These are phyloP conservation scores for Oenanthe oenanthe DNA, from an alignment of 2,113 vertebrate species.

Conservation along the genomic window DNA sequence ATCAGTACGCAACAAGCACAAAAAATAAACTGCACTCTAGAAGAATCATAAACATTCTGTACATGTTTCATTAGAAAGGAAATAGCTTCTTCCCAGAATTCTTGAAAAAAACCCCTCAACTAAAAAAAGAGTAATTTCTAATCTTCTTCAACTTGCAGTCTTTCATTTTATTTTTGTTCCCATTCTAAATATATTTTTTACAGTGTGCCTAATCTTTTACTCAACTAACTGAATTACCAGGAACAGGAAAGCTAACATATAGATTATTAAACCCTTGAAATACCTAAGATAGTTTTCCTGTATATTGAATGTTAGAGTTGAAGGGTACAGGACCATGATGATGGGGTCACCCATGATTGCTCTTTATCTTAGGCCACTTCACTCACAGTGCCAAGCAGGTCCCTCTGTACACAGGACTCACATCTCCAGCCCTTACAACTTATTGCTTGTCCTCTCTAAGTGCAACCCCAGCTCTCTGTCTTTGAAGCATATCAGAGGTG, in stretches of 20 bases:
- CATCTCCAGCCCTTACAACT: neutral
- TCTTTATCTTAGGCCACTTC: neutral
- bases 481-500: neutral
- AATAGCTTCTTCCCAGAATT: neutral
- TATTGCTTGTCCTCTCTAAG: neutral
- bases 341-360: fast-evolving
- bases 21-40: neutral
- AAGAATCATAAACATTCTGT: neutral
- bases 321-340: neutral
- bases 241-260: neutral
- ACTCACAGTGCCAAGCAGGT: neutral
- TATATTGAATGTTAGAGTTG: neutral
- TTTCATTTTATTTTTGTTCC: neutral
- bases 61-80: neutral
- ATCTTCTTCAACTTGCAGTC: neutral
- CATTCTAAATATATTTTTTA: neutral
- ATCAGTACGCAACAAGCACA: conserved; percentile 76
- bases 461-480: neutral
- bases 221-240: neutral
- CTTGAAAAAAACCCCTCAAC: neutral
- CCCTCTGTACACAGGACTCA: neutral
- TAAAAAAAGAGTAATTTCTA: neutral
- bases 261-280: neutral
- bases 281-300: neutral
- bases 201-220: neutral